Percentiles rank a stretch among this genome's conserved stretches.
phyloP scores from a whole-genome alignment of 2,113 vertebrate species.

The Aythya baeri region DNA sequence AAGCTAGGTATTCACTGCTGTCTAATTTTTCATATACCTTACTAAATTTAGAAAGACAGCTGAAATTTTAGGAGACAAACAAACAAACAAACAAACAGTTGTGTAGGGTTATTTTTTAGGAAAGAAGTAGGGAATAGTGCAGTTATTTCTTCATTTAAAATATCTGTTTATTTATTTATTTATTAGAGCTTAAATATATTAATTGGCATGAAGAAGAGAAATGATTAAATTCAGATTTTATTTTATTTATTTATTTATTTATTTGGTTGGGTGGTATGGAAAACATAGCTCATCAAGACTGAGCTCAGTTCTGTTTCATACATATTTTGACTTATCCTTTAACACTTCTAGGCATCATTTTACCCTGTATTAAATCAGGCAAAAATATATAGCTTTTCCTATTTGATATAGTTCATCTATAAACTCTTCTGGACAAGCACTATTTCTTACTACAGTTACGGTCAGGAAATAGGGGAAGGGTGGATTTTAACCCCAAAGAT shows the following conservation, averaged over 20 bases:
- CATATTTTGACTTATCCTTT: neutral
- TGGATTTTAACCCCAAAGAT: neutral
- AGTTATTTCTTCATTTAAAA: neutral
- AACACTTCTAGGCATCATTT: neutral
- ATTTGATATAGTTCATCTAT: neutral
- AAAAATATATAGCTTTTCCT: neutral
- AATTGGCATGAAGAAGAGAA: neutral
- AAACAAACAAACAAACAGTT: neutral
- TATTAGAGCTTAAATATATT: neutral
- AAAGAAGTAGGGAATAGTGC: neutral
- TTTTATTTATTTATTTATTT: neutral
- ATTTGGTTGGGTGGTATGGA: neutral
- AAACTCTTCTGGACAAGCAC: neutral
- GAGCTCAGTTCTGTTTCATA: neutral
- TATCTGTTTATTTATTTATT: neutral
- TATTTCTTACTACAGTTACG: neutral
- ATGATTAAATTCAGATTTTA: neutral
- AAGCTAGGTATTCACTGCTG: neutral
- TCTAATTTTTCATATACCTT: neutral
- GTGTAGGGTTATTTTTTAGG: neutral
- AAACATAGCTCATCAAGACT: neutral
- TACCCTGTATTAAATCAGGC: neutral
- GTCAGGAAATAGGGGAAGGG: neutral
- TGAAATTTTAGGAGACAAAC: neutral
- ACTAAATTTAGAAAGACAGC: neutral